phyloP scores from a whole-genome alignment of 2,113 vertebrate species.

The Pterophyllum scalare region DNA sequence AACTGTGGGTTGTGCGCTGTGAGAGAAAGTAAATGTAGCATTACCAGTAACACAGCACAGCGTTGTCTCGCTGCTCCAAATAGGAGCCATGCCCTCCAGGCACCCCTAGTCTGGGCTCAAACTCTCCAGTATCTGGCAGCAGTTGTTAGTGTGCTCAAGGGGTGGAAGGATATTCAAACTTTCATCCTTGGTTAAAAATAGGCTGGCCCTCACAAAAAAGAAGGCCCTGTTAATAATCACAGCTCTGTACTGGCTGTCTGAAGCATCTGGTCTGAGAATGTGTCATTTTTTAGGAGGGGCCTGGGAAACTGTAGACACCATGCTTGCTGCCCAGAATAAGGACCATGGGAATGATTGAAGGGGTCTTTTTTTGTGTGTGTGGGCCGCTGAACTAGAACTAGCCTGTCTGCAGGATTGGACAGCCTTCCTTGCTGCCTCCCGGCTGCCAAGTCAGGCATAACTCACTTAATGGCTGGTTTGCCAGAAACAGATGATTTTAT shows the following conservation, averaged over 20 bases:
- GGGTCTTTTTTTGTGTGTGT: constrained; percentile 66
- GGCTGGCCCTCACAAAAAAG: constrained; percentile 57
- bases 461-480: constrained; percentile 65
- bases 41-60: constrained; percentile 61
- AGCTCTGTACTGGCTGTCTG: constrained; percentile 72
- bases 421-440: constrained; percentile 46
- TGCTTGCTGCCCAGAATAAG: constrained; percentile 74
- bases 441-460: constrained; percentile 59
- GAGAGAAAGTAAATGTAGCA: constrained; percentile 66
- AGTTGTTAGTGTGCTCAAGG: constrained; percentile 46
- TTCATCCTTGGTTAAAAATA: constrained; percentile 78
- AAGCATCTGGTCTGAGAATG: constrained; percentile 78
- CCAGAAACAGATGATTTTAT: constrained; percentile 72
- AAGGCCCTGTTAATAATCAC: constrained; percentile 81
- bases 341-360: constrained; percentile 77
- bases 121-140: constrained; percentile 54
- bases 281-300: constrained; percentile 81
- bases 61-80: constrained; percentile 28
- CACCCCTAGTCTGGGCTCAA: constrained; percentile 48
- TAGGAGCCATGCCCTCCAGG: constrained; percentile 51
- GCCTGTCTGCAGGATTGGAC: constrained; percentile 55
- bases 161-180: constrained; percentile 73
- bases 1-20: constrained; percentile 25
- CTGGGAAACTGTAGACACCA: constrained; percentile 80
- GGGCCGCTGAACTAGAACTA: constrained; percentile 67